Percentiles rank a stretch among this genome's conserved stretches.
Conservation (phyloP, 2,797 vertebrate genomes). For the Danio jaintianensis region DNA sequence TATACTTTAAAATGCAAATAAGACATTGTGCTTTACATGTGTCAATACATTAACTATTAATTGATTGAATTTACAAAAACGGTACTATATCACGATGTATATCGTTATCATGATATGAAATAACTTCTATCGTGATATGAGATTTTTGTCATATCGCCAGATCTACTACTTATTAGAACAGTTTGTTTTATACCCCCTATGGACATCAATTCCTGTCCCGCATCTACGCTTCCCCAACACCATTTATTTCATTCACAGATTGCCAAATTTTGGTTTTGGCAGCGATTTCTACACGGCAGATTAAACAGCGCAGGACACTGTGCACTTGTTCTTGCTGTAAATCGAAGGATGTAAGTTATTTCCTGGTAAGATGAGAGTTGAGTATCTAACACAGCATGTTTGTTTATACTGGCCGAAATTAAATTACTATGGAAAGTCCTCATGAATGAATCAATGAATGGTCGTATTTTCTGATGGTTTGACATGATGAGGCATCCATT, state of each 20-base stretch:
- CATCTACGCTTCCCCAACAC: not conserved
- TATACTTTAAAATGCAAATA: too few relatives aligned
- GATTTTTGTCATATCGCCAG: too few relatives aligned
- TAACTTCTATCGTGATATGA: too few relatives aligned
- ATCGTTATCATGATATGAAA: too few relatives aligned
- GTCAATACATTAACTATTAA: too few relatives aligned
- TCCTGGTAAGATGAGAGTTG: slow-evolving; percentile 41
- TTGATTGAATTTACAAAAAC: too few relatives aligned
- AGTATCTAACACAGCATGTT: slow-evolving; percentile 22
- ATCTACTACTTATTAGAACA: too few relatives aligned
- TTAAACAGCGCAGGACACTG: not conserved
- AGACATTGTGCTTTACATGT: too few relatives aligned
- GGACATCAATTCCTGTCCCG: not conserved
- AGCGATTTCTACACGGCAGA: not conserved
- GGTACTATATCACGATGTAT: too few relatives aligned
- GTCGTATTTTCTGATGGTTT: slow-evolving; percentile 6
- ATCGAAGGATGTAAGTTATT: slow-evolving; percentile 49
- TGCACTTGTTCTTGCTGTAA: slow-evolving; percentile 48
- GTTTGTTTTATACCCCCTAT: too few relatives aligned
- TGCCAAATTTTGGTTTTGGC: not conserved
- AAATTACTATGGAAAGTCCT: slow-evolving; percentile 43
- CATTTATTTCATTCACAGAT: not conserved
- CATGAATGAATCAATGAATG: not conserved
- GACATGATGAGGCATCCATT: not conserved
- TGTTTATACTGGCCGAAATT: slow-evolving; percentile 7